Conservation (phyloP, 2,113 vertebrate genomes). For the Cebus imitator region DNA sequence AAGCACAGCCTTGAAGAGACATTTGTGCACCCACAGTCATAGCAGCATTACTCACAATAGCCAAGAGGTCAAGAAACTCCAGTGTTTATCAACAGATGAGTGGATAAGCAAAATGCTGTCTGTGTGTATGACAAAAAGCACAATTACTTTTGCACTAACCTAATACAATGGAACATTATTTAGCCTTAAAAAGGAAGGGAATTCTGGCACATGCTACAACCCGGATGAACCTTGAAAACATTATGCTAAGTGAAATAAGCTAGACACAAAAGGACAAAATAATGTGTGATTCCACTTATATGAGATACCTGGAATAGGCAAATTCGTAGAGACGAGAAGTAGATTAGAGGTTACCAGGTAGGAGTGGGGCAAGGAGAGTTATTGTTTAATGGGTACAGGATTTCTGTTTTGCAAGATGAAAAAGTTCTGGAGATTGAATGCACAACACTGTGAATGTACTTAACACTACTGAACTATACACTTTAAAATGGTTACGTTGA, state of each 20-base stretch:
- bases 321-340: neutral
- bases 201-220: neutral
- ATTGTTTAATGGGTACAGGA: neutral
- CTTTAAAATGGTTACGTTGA: neutral
- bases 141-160: no score
- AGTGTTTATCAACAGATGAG: neutral
- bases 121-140: neutral
- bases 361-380: neutral
- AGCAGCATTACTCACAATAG: neutral
- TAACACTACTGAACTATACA: neutral
- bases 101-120: neutral
- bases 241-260: neutral
- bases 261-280: neutral
- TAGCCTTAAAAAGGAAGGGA: neutral
- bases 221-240: neutral
- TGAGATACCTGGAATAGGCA: neutral
- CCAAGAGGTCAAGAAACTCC: neutral
- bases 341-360: neutral
- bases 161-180: neutral
- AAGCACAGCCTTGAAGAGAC: neutral
- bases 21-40: neutral
- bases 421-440: neutral
- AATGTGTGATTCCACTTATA: neutral
- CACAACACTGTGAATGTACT: neutral
- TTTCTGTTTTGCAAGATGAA: neutral